These are phyloP conservation scores for Caenorhabditis sp. DNA, from an alignment of 2,888 invertebrate species.

Conservation along the genomic window DNA sequence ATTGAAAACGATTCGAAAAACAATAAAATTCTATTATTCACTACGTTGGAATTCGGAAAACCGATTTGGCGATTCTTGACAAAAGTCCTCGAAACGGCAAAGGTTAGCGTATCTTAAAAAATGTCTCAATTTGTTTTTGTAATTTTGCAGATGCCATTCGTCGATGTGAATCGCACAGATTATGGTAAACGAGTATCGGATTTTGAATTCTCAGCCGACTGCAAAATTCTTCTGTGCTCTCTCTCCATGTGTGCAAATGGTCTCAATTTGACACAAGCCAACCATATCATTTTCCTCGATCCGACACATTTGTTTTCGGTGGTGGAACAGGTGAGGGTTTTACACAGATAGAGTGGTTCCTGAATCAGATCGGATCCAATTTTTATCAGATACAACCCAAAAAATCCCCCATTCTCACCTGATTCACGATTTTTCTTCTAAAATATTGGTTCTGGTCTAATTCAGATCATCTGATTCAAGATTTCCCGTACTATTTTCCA, in stretches of 20 bases:
- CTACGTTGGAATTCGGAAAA: constrained; percentile 6
- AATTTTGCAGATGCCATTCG: too few species aligned
- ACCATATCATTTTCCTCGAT: constrained; percentile 81
- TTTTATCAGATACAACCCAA: too few species aligned
- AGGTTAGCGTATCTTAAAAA: too few species aligned
- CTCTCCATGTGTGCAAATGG: constrained; percentile 81
- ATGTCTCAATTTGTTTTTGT: too few species aligned
- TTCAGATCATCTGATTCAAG: too few species aligned
- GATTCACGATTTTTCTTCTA: constrained; percentile 79
- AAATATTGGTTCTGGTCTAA: too few species aligned
- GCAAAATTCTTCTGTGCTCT: constrained; percentile 77
- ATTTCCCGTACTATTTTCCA: too few species aligned
- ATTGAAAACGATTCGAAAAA: neutral
- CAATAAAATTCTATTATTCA: constrained; percentile 26
- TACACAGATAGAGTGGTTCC: too few species aligned
- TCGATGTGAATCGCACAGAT: neutral
- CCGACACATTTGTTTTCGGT: constrained; percentile 81
- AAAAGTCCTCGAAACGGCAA: too few species aligned
- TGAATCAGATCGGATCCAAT: too few species aligned
- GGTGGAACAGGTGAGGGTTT: constrained; percentile 81
- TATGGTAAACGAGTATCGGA: neutral
- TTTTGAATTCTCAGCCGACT: neutral
- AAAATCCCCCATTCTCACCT: too few species aligned
- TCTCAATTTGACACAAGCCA: constrained; percentile 82
- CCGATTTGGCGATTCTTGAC: constrained; percentile 9